Percentiles rank a stretch among this genome's conserved stretches.
phyloP scores from a whole-genome alignment of 2,888 invertebrate species.

The Coenonympha glycerion region DNA sequence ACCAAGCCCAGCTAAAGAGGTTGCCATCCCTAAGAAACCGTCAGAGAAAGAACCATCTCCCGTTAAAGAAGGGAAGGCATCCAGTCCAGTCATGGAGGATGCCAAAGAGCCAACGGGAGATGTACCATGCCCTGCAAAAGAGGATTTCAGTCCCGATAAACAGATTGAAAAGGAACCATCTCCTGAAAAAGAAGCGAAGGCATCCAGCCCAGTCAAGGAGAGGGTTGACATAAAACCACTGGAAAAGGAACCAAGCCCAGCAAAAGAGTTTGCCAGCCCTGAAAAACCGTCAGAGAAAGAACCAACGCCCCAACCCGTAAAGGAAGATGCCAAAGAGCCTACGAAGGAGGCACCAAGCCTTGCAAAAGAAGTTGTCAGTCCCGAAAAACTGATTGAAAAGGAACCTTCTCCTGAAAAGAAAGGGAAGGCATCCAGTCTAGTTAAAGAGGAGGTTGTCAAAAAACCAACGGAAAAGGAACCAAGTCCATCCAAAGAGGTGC shows the following conservation, averaged over 20 bases:
- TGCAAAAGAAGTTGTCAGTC: slow-evolving; percentile 7
- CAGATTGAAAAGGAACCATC: neutral
- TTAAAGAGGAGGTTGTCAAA: slow-evolving; percentile 2
- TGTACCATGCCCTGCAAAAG: neutral
- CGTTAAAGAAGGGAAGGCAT: neutral
- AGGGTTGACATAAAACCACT: neutral
- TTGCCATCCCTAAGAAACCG: neutral
- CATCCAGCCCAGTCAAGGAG: neutral
- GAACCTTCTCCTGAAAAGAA: neutral
- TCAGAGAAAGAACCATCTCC: slow-evolving; percentile 8
- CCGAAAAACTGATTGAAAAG: neutral
- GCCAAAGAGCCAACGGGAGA: neutral
- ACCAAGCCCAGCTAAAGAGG: slow-evolving; percentile 6
- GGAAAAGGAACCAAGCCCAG: neutral
- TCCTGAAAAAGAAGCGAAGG: neutral
- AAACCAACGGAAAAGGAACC: slow-evolving; percentile 19
- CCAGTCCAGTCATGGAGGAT: slow-evolving; percentile 6
- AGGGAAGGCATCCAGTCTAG: slow-evolving; percentile 11
- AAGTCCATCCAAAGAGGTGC: slow-evolving; percentile 13
- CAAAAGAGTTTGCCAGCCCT: slow-evolving; percentile 13
- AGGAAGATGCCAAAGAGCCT: no score
- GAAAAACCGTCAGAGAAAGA: neutral
- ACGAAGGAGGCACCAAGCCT: slow-evolving; percentile 13
- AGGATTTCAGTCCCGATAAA: neutral
- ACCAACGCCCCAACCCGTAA: neutral